These are phyloP conservation scores for Hemichromis elongatus DNA, from an alignment of 2,113 vertebrate species.

Conservation along the genomic window DNA sequence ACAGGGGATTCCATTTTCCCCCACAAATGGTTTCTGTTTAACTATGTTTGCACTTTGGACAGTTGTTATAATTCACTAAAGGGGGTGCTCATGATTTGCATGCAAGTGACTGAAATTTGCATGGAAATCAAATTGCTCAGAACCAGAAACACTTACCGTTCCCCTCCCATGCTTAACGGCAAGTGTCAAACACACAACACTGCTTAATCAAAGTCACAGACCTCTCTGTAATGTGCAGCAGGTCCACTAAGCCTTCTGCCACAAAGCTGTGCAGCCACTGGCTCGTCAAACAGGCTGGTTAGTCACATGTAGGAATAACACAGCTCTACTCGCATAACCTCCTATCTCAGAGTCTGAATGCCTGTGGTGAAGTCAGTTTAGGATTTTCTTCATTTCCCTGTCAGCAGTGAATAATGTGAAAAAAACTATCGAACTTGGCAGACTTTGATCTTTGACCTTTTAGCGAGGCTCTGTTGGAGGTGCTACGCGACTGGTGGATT, in stretches of 20 bases:
- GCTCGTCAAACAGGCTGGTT: background rate
- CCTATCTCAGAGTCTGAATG: background rate
- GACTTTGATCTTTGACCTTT: slow-evolving; percentile 21
- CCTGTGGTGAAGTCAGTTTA: background rate
- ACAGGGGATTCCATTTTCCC: slow-evolving; percentile 43
- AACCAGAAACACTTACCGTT: background rate
- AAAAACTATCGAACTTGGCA: slow-evolving; percentile 21
- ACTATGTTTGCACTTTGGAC: slow-evolving; percentile 46
- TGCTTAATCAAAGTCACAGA: background rate
- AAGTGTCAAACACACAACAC: background rate
- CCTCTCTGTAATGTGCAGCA: background rate
- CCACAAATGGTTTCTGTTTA: slow-evolving; percentile 49
- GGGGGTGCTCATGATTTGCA: slow-evolving; percentile 42
- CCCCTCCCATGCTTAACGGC: background rate
- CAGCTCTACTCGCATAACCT: background rate
- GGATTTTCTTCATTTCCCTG: slow-evolving; percentile 14
- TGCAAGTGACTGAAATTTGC: slow-evolving; percentile 46
- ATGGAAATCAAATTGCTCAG: slow-evolving; percentile 37
- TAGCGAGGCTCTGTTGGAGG: background rate
- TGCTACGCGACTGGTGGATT: slow-evolving; percentile 12
- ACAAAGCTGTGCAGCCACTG: background rate
- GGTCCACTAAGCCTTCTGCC: background rate
- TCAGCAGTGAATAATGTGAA: slow-evolving; percentile 46
- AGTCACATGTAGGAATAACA: background rate
- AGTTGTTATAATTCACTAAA: slow-evolving; percentile 36